Conservation (phyloP, 1,140 invertebrate species). For the Neoseiulus cucumeris region DNA sequence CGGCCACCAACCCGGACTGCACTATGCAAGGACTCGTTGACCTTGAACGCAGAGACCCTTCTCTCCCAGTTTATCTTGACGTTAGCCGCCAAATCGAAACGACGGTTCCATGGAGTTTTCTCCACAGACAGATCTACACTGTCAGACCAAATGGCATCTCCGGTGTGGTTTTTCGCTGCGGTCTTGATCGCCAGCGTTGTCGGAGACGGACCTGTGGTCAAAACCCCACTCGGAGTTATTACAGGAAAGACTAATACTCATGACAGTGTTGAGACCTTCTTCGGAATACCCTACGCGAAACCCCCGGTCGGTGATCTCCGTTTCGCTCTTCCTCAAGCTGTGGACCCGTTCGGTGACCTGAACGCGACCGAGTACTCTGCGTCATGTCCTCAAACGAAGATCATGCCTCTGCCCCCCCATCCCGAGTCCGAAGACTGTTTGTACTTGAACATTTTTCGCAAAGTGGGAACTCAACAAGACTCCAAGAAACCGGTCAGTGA, state of each 20-base stretch:
- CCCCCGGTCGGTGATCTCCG: conserved; percentile 14
- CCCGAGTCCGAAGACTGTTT: conserved; percentile 53
- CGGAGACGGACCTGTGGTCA: background rate
- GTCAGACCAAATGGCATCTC: too few relatives aligned
- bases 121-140: too few relatives aligned
- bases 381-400: background rate
- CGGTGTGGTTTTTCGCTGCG: too few relatives aligned
- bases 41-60: too few relatives aligned
- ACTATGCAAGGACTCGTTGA: too few relatives aligned
- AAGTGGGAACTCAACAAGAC: background rate
- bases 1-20: too few relatives aligned
- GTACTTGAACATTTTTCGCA: conserved; percentile 55
- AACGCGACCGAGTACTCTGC: background rate
- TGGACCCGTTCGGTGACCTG: background rate
- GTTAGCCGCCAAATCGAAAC: too few relatives aligned
- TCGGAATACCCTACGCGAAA: conserved; percentile 12
- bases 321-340: background rate
- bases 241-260: background rate
- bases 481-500: background rate
- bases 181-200: background rate
- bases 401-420: background rate
- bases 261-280: background rate
- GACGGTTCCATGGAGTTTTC: too few relatives aligned
- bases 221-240: background rate
- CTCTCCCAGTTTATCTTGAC: too few relatives aligned